Conservation (phyloP, 2,888 invertebrate species). For the Axea sp. region DNA sequence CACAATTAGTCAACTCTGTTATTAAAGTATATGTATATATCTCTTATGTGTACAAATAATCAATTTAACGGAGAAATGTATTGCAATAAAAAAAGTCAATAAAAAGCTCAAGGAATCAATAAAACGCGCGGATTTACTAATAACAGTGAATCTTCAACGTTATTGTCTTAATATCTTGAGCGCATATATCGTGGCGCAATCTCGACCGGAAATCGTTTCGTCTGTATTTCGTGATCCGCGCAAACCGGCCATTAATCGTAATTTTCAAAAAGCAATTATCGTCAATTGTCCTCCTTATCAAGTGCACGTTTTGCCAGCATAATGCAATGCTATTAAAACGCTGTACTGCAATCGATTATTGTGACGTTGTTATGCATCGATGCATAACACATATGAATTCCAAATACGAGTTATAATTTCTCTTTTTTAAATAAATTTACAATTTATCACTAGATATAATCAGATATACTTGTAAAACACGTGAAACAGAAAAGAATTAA, state of each 20-base stretch:
- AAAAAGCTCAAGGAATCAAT: background rate
- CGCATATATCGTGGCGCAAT: constrained; percentile 18
- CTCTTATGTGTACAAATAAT: no score
- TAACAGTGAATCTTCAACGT: constrained; percentile 16
- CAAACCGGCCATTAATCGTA: constrained; percentile 55
- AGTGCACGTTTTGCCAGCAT: constrained; percentile 48
- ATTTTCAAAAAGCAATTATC: constrained; percentile 60
- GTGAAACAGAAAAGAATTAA: no score
- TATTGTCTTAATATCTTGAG: constrained; percentile 47
- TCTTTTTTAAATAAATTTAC: no score
- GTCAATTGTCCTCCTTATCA: constrained; percentile 56
- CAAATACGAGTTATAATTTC: background rate
- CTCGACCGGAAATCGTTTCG: constrained; percentile 42
- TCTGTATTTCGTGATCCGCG: constrained; percentile 50
- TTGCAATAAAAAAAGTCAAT: no score
- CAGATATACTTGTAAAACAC: no score
- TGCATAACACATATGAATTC: constrained; percentile 21
- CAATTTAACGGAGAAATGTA: no score
- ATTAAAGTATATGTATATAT: no score
- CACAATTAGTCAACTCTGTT: no score
- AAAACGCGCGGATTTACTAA: constrained; percentile 15
- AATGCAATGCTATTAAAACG: constrained; percentile 55
- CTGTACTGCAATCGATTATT: constrained; percentile 49
- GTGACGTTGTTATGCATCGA: constrained; percentile 21
- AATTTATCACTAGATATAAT: no score